phyloP scores from a whole-genome alignment of 2,888 invertebrate genomes.

The Dichetophora obliterata region DNA sequence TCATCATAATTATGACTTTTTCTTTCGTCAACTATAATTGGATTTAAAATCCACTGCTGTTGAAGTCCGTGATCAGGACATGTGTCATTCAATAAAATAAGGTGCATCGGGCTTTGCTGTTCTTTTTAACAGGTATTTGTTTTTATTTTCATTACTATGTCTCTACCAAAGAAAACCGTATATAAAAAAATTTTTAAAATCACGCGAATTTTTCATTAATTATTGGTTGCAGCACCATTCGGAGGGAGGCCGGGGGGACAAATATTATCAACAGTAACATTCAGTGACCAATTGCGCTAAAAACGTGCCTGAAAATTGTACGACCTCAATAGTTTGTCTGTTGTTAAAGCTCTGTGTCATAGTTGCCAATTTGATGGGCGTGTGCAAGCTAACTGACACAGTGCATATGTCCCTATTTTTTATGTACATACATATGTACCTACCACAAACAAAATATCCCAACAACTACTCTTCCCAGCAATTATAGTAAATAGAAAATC shows the following conservation, averaged over 20 bases:
- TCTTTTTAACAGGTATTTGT: too few species aligned
- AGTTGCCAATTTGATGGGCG: background rate
- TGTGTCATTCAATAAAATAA: too few species aligned
- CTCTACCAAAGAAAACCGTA: background rate
- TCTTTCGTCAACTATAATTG: too few species aligned
- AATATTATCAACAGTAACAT: background rate
- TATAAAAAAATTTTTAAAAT: conserved; percentile 9
- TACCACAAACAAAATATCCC: background rate
- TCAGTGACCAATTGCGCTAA: background rate
- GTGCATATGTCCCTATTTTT: background rate
- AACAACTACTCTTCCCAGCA: background rate
- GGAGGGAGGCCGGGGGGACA: background rate
- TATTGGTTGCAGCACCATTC: background rate
- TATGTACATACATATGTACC: background rate
- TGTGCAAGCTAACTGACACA: too few species aligned
- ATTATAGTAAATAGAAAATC: conserved; percentile 1
- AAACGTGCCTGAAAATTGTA: background rate
- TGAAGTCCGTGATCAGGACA: too few species aligned
- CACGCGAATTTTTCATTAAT: background rate
- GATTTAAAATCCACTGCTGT: too few species aligned
- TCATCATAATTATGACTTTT: too few species aligned
- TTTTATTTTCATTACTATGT: too few species aligned
- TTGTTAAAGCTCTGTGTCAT: background rate
- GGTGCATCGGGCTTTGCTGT: too few species aligned
- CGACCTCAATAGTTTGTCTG: background rate